Percentiles rank a stretch among this genome's conserved stretches.
These are phyloP conservation scores for Spatulosminthurus flaviceps DNA, from an alignment of 2,888 invertebrate species.

Conservation along the genomic window DNA sequence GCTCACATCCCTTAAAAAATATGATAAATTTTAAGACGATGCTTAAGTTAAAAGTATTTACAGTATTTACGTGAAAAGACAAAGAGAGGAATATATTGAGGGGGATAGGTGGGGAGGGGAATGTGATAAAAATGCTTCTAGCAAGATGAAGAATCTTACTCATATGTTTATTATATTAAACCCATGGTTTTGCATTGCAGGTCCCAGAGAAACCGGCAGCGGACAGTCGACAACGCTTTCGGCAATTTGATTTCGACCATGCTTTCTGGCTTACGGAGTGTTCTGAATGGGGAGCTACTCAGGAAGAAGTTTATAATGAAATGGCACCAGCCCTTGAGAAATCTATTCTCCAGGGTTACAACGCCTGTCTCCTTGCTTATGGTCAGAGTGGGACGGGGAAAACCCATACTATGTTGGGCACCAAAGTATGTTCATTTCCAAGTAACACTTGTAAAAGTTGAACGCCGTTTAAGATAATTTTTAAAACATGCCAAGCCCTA, in stretches of 20 bases:
- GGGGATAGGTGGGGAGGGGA: no score
- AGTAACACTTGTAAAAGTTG: background rate
- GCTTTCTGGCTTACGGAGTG: constrained; percentile 58
- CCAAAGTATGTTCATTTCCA: constrained; percentile 63
- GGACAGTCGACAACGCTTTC: constrained; percentile 60
- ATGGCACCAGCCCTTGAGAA: constrained; percentile 75
- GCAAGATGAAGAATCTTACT: no score
- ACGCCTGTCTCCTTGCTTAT: constrained; percentile 68
- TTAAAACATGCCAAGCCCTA: background rate
- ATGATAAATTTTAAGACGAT: no score
- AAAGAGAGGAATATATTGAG: no score
- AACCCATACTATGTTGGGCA: constrained; percentile 69
- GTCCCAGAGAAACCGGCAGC: constrained; percentile 62
- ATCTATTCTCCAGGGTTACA: constrained; percentile 72
- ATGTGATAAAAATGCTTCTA: no score
- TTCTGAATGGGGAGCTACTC: constrained; percentile 54
- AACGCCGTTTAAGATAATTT: background rate
- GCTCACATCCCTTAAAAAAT: no score
- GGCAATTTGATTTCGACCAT: constrained; percentile 62
- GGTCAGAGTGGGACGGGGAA: constrained; percentile 69
- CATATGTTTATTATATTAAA: background rate
- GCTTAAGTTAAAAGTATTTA: no score
- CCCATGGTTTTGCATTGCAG: constrained; percentile 37
- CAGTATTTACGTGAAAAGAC: no score
- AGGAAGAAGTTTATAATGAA: constrained; percentile 72